Conservation (phyloP, 2,113 vertebrate genomes). For the Sinocyclocheilus rhinocerous region DNA sequence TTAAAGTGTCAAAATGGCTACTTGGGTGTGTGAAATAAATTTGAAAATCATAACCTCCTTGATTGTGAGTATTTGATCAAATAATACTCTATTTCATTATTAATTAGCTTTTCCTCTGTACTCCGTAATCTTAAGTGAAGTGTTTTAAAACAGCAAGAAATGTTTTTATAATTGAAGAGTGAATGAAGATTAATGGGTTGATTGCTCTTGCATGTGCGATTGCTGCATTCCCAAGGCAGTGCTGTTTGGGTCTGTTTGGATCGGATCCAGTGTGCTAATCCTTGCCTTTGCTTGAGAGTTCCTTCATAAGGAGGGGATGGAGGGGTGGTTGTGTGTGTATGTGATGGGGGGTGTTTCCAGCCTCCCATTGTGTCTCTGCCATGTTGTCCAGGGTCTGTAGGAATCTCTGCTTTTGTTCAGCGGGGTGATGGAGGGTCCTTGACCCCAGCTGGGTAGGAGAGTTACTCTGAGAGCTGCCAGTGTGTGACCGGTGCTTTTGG, state of each 20-base stretch:
- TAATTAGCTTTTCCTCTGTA: conserved; percentile 34
- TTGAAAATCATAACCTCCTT: no score
- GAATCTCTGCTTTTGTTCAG: conserved; percentile 62
- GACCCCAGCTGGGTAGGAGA: conserved; percentile 62
- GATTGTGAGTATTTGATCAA: neutral
- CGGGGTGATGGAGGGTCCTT: conserved; percentile 69
- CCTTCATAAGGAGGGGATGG: conserved; percentile 34
- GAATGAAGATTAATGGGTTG: conserved; percentile 53
- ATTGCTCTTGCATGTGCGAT: conserved; percentile 57
- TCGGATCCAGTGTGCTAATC: conserved; percentile 57
- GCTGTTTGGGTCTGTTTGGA: conserved; percentile 50
- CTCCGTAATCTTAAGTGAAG: conserved; percentile 49
- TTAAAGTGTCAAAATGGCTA: no score
- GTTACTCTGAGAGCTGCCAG: conserved; percentile 54
- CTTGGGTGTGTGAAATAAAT: no score
- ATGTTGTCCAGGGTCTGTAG: conserved; percentile 50
- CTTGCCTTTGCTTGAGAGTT: conserved; percentile 15
- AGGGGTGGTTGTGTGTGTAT: conserved; percentile 32
- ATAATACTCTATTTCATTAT: conserved; percentile 12
- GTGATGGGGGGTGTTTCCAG: conserved; percentile 29
- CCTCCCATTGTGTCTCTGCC: conserved; percentile 41
- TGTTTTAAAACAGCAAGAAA: conserved; percentile 40
- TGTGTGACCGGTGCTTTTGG: conserved; percentile 49
- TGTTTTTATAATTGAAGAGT: conserved; percentile 49
- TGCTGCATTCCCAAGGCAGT: conserved; percentile 60